Base-by-base conservation (phyloP, 2,888 invertebrate species). In the Anoplius nigerrimus region DNA sequence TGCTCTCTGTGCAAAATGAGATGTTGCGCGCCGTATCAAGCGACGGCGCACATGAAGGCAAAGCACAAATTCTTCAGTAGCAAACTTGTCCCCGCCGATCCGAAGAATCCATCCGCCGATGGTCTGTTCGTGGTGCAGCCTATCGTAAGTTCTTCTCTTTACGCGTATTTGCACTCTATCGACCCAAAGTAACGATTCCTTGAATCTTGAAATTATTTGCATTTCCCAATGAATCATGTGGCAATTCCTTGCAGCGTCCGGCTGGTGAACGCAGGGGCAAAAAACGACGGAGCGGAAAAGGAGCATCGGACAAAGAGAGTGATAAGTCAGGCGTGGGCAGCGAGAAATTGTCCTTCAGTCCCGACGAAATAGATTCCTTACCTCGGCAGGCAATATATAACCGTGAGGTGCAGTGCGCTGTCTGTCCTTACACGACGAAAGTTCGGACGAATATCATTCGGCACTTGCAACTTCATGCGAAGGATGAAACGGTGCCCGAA, bases 371-470 rank as follows among this genome's bases (percentile, higher is more conserved):
- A 3, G 90, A 92, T 16, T 86, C 89, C 15, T 83, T 96, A 53
- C 95, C 95, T 0, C 90, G 92, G 15, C 91, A 91, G 34, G 92
- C 93, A 0, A 93, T 94, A 58, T 92, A 93, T 63, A 91, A 91
- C 42, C 91, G 91, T 6, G 90, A 90, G 1, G 90, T 94, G 0
- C 90, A 90, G 53, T 95, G 95, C 81, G 91, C 92, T 0, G 85
- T 92, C 2, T 96, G 95, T 83, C 90, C 91, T 42, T 95, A 93
- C 79, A 90, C 90, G 20, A 94, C 93, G 0, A 94, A 94, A 88
- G 93, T 94, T 3, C 90, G 93, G 0, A 90, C 92, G 15, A 96
- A 96, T 83, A 91, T 96, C 88, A 90, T 93, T 6, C 89, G 94
- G 0, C 94, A 95, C 82, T 87, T 96, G 69, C 92, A 92, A 75